phyloP scores from a whole-genome alignment of 2,797 vertebrate species.

The Sphenopsis melanotis region DNA sequence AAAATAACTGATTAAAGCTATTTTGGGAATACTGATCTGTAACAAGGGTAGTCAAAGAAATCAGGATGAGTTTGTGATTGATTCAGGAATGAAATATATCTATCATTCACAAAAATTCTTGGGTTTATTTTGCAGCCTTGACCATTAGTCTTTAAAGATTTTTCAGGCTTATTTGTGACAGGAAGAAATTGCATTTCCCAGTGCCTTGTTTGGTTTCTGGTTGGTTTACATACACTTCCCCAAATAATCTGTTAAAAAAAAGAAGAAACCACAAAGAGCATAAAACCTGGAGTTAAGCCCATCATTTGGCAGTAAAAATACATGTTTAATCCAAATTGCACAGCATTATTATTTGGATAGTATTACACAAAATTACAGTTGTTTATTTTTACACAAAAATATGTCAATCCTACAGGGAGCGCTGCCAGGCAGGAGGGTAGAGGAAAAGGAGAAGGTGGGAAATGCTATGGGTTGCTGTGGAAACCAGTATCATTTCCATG shows the following conservation, averaged over 20 bases:
- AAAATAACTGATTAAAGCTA: conserved; percentile 43
- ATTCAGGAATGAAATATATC: neutral
- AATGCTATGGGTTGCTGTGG: neutral
- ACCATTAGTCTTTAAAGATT: neutral
- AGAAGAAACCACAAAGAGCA: neutral
- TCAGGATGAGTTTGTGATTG: neutral
- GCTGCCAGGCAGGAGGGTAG: neutral
- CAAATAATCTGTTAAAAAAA: neutral
- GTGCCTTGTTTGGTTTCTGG: neutral
- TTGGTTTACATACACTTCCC: neutral
- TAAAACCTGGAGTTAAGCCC: neutral
- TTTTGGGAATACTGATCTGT: conserved; percentile 11
- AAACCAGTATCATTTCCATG: neutral
- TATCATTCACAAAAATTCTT: neutral
- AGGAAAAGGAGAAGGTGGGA: neutral
- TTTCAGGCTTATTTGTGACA: neutral
- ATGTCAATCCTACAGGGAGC: neutral
- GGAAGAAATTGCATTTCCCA: neutral
- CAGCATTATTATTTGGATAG: neutral
- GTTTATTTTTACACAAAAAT: neutral
- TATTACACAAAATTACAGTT: neutral
- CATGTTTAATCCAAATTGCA: neutral
- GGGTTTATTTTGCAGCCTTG: neutral
- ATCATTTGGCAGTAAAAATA: neutral
- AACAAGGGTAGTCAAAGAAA: neutral